Base-by-base conservation (phyloP, 2,888 invertebrate genomes). In the Beris morrisii region DNA sequence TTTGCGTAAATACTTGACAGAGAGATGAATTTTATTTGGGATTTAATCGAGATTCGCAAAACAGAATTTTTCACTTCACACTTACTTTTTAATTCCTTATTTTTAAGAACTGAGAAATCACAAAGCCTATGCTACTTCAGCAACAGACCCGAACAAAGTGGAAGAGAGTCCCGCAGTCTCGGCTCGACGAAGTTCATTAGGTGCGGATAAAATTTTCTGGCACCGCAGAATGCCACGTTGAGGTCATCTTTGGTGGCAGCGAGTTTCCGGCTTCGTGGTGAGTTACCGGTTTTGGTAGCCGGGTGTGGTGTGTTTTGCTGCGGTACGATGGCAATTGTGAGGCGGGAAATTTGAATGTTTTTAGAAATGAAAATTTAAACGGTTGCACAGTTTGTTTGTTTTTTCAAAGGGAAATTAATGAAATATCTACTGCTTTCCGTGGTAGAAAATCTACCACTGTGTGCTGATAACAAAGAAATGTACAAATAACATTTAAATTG, bases 101-200 rank as follows among this genome's bases (percentile, higher is more conserved):
- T 48, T 32, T 50, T 30, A 4, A 32, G 32, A 65, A 75, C 72
- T 70, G 75, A 77, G 76, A 76, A 75, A 77, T 76, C 76, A 78
- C 76, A 75, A 67, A 76, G 75, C 73, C 77, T 76, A 78, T 85
- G 85, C 84, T 84, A 82, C 82, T 84, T 83, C 85, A 85, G 85
- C 85, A 83, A 85, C 83, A 84, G 86, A 85, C 86, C 84, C 84
- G 84, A 85, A 85, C 85, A 86, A 86, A 86, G 86, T 86, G 86
- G 82, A 83, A 84, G 86, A 86, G 86, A 79, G 82, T 82, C 78
- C 72, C 78, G 80, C 81, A 81, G 81, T 78, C 65, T 71, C 69
- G 71, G 70, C 73, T 69, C 73, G 73, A 74, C 54, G 12, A 31
- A 30, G 59, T 22, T 46, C 28, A 52, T 22, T 22, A 22, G 22